These are phyloP conservation scores for Aphis craccivora DNA, from an alignment of 1,140 invertebrate species.

Conservation along the genomic window DNA sequence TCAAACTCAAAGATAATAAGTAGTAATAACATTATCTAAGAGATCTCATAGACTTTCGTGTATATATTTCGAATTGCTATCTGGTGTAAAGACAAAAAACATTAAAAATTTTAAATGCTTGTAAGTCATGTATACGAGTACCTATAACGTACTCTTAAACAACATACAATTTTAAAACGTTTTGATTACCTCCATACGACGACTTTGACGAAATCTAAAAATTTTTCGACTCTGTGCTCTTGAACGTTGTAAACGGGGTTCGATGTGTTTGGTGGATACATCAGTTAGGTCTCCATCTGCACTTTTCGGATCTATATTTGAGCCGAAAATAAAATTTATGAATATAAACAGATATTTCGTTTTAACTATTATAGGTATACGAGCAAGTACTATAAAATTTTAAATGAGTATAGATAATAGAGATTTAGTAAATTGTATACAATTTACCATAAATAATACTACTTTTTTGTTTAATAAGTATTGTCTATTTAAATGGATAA, in stretches of 20 bases:
- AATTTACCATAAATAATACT: not conserved
- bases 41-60: too few relatives aligned
- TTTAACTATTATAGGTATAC: not conserved
- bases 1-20: too few relatives aligned
- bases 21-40: too few relatives aligned
- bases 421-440: not conserved
- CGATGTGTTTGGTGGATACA: slow-evolving; percentile 65
- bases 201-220: slow-evolving; percentile 84
- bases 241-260: slow-evolving; percentile 85
- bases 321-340: slow-evolving; percentile 32
- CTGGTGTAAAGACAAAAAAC: too few relatives aligned
- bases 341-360: not conserved
- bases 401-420: not conserved
- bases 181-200: slow-evolving; percentile 61
- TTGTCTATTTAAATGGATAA: not conserved
- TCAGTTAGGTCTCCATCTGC: slow-evolving; percentile 71
- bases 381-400: not conserved
- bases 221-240: slow-evolving; percentile 94
- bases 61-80: too few relatives aligned
- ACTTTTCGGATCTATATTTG: slow-evolving; percentile 75
- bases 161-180: not conserved
- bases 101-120: too few relatives aligned
- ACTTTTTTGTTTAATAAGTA: not conserved
- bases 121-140: too few relatives aligned
- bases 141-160: not conserved